These are phyloP conservation scores for Alaudala cheleensis DNA, from an alignment of 2,113 vertebrate genomes.

Conservation along the genomic window DNA sequence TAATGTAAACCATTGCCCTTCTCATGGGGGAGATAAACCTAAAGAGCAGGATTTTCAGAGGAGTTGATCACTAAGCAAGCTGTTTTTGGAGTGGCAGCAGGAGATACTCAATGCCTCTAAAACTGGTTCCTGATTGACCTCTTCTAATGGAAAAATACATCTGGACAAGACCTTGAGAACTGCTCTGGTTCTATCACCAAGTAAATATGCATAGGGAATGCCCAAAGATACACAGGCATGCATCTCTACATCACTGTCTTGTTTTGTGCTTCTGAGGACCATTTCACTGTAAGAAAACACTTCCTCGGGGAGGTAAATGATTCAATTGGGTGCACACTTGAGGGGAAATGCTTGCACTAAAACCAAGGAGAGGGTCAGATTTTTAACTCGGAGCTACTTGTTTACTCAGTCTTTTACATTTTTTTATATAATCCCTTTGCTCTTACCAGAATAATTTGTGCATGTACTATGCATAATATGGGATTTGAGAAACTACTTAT, in stretches of 20 bases:
- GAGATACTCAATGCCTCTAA: background rate
- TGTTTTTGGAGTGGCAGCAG: background rate
- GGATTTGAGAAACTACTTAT: background rate
- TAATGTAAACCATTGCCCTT: background rate
- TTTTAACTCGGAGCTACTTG: background rate
- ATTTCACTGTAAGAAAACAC: background rate
- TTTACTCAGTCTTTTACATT: background rate
- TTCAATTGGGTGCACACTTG: background rate
- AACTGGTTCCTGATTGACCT: background rate
- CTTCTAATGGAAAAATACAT: background rate
- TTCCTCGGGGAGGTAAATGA: background rate
- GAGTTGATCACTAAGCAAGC: background rate
- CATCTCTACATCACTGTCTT: background rate
- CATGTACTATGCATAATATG: background rate
- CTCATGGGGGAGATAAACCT: background rate
- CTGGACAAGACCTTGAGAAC: background rate
- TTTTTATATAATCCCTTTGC: background rate
- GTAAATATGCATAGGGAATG: accelerated
- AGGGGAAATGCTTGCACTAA: background rate
- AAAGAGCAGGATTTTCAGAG: background rate
- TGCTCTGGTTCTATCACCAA: background rate
- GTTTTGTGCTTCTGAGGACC: background rate
- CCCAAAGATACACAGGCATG: too few species aligned
- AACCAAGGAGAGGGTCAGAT: background rate
- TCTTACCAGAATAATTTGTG: background rate